Base-by-base conservation (phyloP, 2,113 vertebrate genomes). In the Bubo blakistoni region DNA sequence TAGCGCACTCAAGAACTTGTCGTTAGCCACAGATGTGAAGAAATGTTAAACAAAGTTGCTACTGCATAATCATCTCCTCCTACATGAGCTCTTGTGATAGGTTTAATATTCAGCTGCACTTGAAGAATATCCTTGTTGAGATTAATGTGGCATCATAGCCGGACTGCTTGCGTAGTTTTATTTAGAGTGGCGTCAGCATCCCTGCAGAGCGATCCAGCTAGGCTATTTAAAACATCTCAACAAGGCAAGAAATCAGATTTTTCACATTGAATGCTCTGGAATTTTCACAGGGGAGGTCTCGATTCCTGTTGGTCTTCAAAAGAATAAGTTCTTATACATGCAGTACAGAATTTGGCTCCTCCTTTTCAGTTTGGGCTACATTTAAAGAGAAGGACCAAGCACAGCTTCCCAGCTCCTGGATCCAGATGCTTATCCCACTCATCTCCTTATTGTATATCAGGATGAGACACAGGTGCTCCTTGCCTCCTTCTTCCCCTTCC, bases 1-100 rank as follows among this genome's bases (percentile, higher is more conserved):
- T 96, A 90, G 76, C 1, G 61, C 77, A 52, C 74, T 49, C 36
- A 47, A 96, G 87, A 95, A 84, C 81, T 85, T 30, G 27, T 57
- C 1, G 3, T 25, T 78, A 72, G 86, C 86, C 86, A 40, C 57
- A 90, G 89, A 81, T 21, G 59, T 92, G 81, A 90, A 94, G 96
- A 92, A 95, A 91, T 80, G 96, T 88, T 94, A 96, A 95, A 93
- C 94, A 91, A 96, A 92, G 58, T 57, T 70, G 92, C 92, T 94
- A 92, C 93, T 87, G 86, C 94, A 96, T 49, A 83, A 69, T 42
- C 90, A 86, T 27, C 82, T 88, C 93, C 82, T 95, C 95, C 89
- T 30, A 13, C 38, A 88, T 1, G 44, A 85, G 90, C 63, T 52
- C n/a, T 96, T 81, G 92, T 0, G 1, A 76, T 27, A 86, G 80